These are phyloP conservation scores for Gasteruption jaculator DNA, from an alignment of 2,888 invertebrate species.

Conservation along the genomic window DNA sequence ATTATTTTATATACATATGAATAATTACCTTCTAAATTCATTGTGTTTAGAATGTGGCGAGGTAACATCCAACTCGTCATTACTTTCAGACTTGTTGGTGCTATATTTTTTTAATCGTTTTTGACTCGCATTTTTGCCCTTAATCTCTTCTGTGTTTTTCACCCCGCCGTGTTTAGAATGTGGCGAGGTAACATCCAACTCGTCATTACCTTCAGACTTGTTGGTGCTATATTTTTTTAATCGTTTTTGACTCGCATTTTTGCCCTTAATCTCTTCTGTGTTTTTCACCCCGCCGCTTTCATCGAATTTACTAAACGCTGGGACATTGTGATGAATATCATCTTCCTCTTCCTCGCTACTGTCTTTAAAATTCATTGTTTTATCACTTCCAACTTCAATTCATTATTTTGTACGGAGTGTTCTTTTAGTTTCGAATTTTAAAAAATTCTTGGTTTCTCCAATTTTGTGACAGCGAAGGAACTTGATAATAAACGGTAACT, in stretches of 20 bases:
- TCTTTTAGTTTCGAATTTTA: no score
- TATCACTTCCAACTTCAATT: background rate
- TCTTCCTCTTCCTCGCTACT: constrained; percentile 36
- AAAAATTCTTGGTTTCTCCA: no score
- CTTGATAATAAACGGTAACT: no score
- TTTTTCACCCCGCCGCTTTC: constrained; percentile 59
- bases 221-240: background rate
- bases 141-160: constrained; percentile 57
- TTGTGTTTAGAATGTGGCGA: constrained; percentile 30
- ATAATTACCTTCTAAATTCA: constrained; percentile 26
- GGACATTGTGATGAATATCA: constrained; percentile 33
- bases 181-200: constrained; percentile 30
- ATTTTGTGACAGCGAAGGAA: no score
- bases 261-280: constrained; percentile 58
- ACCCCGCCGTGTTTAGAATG: constrained; percentile 38
- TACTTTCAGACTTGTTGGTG: background rate
- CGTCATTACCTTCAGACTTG: constrained; percentile 2
- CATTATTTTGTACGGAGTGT: background rate
- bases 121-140: constrained; percentile 45
- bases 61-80: constrained; percentile 22
- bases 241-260: constrained; percentile 17
- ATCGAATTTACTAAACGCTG: constrained; percentile 50
- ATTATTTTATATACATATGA: no score
- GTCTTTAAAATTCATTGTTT: constrained; percentile 26
- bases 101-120: constrained; percentile 1